Base-by-base conservation (phyloP, 2,888 invertebrate species). In the Neria commutata region DNA sequence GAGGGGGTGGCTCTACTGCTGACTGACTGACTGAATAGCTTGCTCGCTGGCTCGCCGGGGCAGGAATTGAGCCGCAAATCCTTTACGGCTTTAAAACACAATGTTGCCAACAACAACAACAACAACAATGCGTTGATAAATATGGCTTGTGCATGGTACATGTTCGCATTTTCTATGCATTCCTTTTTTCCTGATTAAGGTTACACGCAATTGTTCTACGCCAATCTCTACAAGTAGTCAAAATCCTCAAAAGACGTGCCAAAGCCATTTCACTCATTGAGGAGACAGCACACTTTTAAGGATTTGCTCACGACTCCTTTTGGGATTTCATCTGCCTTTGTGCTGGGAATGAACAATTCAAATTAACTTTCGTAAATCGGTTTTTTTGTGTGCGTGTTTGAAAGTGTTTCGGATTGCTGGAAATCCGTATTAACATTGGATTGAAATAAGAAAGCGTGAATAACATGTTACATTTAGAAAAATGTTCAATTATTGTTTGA, bases 51-150 rank as follows among this genome's bases (percentile, higher is more conserved):
- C 46, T 24, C 29, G 48, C 55, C 25, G 11, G 72, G 69, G 64
- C 65, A 69, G 64, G 73, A 77, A 77, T 78, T 77, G 78, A 77
- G 77, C 78, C 71, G 77, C 77, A 78, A 77, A 78, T 78, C 76
- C 77, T 78, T 78, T 71, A 67, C 68, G 71, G 77, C 70, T 72
- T 76, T 77, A 69, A 56, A 67, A 65, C 42, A 61, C 56, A 58
- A 54, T 53, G 23, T 40, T 45, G 56, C 56, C 45, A 53, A 60
- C 42, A 48, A 51, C 51, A 23, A 37, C 6, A 37, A 37, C 37
- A 37, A n/a, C 37, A 37, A 37, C 10, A 37, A 37, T n/a, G n/a
- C n/a, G n/a, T n/a, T n/a, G n/a, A n/a, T n/a, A n/a, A n/a, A n/a
- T n/a, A n/a, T n/a, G 5, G 4, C 17, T 42, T 42, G 5, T 42